Evolutionary conservation across 2,113 vertebrate genomes (phyloP).

Genomic region (Gallinago paraguaiae): DNA sequence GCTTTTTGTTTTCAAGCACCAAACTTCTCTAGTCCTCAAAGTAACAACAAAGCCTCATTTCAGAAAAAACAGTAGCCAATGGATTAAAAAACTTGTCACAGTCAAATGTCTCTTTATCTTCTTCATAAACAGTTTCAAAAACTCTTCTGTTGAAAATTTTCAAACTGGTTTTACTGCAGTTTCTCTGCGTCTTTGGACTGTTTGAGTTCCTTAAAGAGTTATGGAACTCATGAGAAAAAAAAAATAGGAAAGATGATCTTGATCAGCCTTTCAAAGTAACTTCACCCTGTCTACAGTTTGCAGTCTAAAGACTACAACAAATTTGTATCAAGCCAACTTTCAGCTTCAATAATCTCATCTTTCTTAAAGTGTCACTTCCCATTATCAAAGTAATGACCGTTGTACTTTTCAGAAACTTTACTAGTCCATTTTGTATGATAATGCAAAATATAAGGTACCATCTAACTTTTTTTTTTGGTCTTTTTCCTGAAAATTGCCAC

Average conservation of each 20-base stretch:
- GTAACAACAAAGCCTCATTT: background rate
- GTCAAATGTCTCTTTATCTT: background rate
- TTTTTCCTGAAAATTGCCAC: background rate
- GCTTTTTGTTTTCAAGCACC: background rate
- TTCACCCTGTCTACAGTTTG: background rate
- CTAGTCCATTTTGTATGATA: background rate
- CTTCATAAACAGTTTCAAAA: background rate
- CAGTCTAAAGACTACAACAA: background rate
- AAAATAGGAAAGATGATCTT: background rate
- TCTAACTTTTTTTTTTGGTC: background rate
- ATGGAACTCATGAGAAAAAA: background rate
- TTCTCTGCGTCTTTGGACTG: background rate
- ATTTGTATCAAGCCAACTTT: background rate
- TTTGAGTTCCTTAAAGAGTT: background rate
- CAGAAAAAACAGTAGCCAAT: background rate
- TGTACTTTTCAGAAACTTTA: background rate
- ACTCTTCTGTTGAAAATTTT: background rate
- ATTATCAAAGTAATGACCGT: background rate
- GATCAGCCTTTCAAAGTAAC: background rate
- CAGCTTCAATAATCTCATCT: background rate
- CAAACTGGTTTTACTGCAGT: background rate
- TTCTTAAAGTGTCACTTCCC: background rate
- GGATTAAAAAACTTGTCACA: background rate
- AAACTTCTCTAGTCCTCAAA: background rate
- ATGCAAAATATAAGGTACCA: background rate